Conservation (phyloP, 2,888 invertebrate genomes). For the Lithophane semibrunnea region DNA sequence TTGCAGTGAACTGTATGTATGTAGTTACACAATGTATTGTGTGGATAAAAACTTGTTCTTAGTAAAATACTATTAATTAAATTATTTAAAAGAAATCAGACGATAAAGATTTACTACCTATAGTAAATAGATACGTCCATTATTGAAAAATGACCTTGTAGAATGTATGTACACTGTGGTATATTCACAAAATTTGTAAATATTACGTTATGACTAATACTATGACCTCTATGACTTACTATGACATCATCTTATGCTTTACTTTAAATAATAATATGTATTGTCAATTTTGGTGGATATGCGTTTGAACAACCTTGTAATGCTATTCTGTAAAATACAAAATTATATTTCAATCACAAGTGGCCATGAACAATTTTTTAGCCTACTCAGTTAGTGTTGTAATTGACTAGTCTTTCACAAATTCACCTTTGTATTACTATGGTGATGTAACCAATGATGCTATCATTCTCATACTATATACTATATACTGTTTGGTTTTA, state of each 20-base stretch:
- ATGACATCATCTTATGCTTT: not conserved
- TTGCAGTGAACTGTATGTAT: not conserved
- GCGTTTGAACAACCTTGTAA: slow-evolving; percentile 15
- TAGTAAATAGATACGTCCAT: slow-evolving; percentile 6
- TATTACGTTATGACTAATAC: slow-evolving; percentile 1
- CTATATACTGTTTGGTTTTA: not conserved
- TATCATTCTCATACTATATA: not conserved
- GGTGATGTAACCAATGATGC: not conserved
- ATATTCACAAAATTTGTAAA: slow-evolving; percentile 16
- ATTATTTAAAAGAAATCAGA: not conserved
- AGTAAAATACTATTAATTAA: slow-evolving; percentile 2
- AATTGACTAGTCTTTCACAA: not conserved
- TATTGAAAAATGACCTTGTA: not conserved
- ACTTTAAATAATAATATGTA: slow-evolving; percentile 1
- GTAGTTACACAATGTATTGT: not conserved
- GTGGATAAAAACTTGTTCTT: not conserved
- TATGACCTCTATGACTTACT: not conserved
- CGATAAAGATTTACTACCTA: not conserved
- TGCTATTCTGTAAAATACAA: slow-evolving; percentile 13
- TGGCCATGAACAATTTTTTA: not conserved
- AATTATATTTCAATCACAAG: not conserved
- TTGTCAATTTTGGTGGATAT: slow-evolving; percentile 3
- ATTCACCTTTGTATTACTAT: not conserved
- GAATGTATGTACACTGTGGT: not conserved
- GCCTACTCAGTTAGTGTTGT: not conserved